These are phyloP conservation scores for Papio anubis DNA, from an alignment of 2,113 vertebrate genomes.

Conservation along the genomic window DNA sequence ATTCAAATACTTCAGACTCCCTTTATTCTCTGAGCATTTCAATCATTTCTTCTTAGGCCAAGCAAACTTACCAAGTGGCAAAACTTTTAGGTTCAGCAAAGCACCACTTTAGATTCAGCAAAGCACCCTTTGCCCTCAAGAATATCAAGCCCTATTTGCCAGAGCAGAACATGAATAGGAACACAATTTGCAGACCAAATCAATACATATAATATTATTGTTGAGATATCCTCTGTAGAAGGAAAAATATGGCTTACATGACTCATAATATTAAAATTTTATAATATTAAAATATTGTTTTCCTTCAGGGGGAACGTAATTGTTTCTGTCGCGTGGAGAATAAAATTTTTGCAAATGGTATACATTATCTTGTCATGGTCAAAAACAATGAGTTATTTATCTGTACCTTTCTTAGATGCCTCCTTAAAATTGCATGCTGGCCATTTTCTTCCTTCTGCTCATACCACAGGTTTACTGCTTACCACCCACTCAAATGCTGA, in stretches of 20 bases:
- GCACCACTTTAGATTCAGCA: background rate
- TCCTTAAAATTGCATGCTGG: background rate
- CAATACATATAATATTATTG: background rate
- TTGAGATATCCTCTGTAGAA: background rate
- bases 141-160: background rate
- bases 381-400: background rate
- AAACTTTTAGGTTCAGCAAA: background rate
- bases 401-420: background rate
- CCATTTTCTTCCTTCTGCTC: background rate
- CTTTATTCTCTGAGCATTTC: background rate
- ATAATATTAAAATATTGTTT: background rate
- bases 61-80: background rate
- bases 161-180: background rate
- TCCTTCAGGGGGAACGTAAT: background rate
- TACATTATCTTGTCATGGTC: background rate
- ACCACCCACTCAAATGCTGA: background rate
- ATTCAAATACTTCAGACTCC: background rate
- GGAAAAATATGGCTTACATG: background rate
- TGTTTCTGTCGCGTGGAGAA: background rate
- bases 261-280: background rate
- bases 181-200: background rate
- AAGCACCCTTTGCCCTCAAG: background rate
- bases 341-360: background rate
- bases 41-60: background rate
- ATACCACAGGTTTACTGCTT: background rate